These are phyloP conservation scores for Yponomeuta cagnagella DNA, from an alignment of 2,888 invertebrate species.

Conservation along the genomic window DNA sequence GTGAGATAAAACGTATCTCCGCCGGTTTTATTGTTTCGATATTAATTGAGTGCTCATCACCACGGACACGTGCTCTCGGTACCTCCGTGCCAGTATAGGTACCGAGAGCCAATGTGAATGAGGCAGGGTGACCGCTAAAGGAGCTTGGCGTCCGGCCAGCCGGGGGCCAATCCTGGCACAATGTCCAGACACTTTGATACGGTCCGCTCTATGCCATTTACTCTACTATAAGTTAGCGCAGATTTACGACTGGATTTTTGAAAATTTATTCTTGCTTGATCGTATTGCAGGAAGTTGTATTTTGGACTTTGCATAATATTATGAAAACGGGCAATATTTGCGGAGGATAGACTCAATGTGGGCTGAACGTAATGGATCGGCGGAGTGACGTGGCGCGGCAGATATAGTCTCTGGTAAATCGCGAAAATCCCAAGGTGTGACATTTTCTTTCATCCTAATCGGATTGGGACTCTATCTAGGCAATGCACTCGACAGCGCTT, in stretches of 20 bases:
- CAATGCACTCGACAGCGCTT: not conserved
- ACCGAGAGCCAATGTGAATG: not conserved
- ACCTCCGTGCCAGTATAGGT: too few species aligned
- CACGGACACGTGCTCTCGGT: too few species aligned
- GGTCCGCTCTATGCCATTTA: constrained; percentile 39
- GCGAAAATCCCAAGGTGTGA: constrained; percentile 8
- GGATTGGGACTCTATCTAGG: not conserved
- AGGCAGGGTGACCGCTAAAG: constrained; percentile 37
- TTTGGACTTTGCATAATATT: not conserved
- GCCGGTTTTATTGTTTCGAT: not conserved
- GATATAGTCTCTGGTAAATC: not conserved
- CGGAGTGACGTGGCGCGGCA: constrained; percentile 3
- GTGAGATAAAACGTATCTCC: not conserved
- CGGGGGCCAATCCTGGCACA: constrained; percentile 57
- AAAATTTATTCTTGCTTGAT: not conserved
- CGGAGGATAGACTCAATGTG: not conserved
- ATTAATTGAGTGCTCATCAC: not conserved
- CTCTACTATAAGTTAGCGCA: constrained; percentile 9
- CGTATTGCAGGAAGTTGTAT: not conserved
- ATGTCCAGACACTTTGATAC: constrained; percentile 56
- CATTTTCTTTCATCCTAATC: not conserved
- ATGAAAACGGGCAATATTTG: not conserved
- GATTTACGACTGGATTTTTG: constrained; percentile 9
- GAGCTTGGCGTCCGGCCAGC: constrained; percentile 55
- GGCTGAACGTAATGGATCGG: constrained; percentile 5